Evolutionary conservation across 2,113 vertebrate species (phyloP).

Genomic region (Laticauda colubrina): DNA sequence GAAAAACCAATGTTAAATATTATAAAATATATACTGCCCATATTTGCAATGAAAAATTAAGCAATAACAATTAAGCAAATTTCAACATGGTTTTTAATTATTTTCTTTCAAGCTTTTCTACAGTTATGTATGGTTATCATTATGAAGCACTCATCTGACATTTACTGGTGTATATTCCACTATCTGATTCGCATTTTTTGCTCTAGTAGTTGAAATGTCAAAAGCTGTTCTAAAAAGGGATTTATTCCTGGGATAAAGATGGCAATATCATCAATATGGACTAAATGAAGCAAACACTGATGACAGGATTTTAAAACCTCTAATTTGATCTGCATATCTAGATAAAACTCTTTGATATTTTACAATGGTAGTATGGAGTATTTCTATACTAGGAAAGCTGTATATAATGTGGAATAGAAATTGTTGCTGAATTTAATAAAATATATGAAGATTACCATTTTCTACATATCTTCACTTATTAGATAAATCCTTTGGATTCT

Average conservation of each 20-base stretch:
- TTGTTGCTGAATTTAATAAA: not conserved
- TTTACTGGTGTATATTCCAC: not conserved
- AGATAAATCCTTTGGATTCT: not conserved
- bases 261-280: not conserved
- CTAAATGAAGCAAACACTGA: not conserved
- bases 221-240: not conserved
- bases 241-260: not conserved
- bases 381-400: not conserved
- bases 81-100: not conserved
- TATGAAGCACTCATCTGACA: not conserved
- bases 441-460: not conserved
- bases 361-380: not conserved
- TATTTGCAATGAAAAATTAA: not conserved
- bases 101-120: not conserved
- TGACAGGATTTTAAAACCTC: not conserved
- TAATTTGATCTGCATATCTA: not conserved
- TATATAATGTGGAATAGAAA: not conserved
- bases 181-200: not conserved
- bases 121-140: not conserved
- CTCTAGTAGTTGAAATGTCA: constrained; percentile 1
- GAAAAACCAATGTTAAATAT: not conserved
- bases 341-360: not conserved
- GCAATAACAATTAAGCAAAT: not conserved
- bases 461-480: not conserved
- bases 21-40: not conserved